phyloP scores from a whole-genome alignment of 2,797 vertebrate species.

The Centropyge bicolor region DNA sequence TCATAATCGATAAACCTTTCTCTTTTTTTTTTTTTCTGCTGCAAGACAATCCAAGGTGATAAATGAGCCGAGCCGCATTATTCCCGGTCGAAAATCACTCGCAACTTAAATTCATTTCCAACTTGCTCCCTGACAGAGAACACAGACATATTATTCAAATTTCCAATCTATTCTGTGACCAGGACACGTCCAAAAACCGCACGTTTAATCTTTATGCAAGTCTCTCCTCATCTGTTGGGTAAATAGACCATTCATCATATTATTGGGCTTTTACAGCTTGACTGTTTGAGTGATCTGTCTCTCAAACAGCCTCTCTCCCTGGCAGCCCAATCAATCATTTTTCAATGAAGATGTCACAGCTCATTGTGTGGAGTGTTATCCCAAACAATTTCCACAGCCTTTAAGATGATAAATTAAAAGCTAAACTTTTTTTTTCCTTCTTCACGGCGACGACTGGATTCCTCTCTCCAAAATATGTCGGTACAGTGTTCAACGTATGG shows the following conservation, averaged over 20 bases:
- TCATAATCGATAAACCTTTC: constrained; percentile 66
- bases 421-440: constrained; percentile 35
- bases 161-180: constrained; percentile 60
- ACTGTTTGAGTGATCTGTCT: constrained; percentile 81
- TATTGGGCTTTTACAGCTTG: constrained; percentile 75
- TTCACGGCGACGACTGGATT: not conserved
- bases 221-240: constrained; percentile 75
- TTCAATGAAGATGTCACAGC: constrained; percentile 83
- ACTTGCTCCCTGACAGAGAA: constrained; percentile 60
- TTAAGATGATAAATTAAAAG: constrained; percentile 66
- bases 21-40: constrained; percentile 25
- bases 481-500: not conserved
- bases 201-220: constrained; percentile 75
- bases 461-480: constrained; percentile 5
- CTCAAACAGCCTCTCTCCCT: constrained; percentile 69
- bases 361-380: constrained; percentile 75
- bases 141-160: constrained; percentile 68
- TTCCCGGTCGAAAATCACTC: constrained; percentile 27
- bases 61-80: constrained; percentile 49
- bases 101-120: constrained; percentile 67
- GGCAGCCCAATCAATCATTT: constrained; percentile 81
- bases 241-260: constrained; percentile 84
- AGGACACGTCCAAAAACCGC: constrained; percentile 58
- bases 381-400: constrained; percentile 65
- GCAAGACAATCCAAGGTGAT: constrained; percentile 57